phyloP scores from a whole-genome alignment of 2,888 invertebrate species.

The Pollenia griseotomentosa region DNA sequence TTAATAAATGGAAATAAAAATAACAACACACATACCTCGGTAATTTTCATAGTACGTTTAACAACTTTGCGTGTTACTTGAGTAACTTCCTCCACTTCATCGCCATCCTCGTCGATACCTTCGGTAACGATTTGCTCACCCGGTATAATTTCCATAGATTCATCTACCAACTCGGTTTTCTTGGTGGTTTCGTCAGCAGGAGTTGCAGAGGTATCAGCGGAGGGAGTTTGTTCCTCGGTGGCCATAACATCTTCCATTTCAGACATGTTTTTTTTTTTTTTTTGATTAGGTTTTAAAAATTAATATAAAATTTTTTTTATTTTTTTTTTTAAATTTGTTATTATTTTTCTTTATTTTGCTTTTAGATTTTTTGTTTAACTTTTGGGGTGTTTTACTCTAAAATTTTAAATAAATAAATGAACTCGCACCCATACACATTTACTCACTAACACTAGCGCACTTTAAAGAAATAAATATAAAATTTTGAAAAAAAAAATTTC shows the following conservation, averaged over 20 bases:
- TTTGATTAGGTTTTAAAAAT: conserved; percentile 37
- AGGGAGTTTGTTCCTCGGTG: conserved; percentile 75
- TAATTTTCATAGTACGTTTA: conserved; percentile 83
- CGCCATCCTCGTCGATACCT: conserved; percentile 82
- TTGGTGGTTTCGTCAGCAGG: conserved; percentile 72
- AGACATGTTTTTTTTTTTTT: conserved; percentile 79
- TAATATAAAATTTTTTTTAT: conserved; percentile 62
- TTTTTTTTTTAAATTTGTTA: conserved; percentile 19
- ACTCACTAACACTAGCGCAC: conserved; percentile 7
- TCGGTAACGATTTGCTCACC: conserved; percentile 82
- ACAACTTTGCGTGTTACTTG: conserved; percentile 83
- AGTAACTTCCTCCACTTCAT: conserved; percentile 83
- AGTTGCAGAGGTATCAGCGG: conserved; percentile 74
- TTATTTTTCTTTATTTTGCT: conserved; percentile 31
- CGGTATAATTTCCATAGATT: conserved; percentile 77
- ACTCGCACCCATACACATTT: conserved; percentile 22
- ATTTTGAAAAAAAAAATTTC: conserved; percentile 55
- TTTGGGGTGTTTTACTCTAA: neutral
- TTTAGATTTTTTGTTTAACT: neutral
- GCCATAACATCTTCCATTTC: conserved; percentile 81
- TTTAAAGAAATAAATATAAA: conserved; percentile 25
- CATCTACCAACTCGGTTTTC: conserved; percentile 79
- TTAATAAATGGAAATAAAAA: neutral
- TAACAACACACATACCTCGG: conserved; percentile 80
- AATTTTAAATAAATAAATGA: conserved; percentile 37